Percentiles rank a stretch among this genome's conserved stretches.
Conservation (phyloP, 2,888 invertebrate genomes). For the Scaptodrosophila latifasciaeformis region DNA sequence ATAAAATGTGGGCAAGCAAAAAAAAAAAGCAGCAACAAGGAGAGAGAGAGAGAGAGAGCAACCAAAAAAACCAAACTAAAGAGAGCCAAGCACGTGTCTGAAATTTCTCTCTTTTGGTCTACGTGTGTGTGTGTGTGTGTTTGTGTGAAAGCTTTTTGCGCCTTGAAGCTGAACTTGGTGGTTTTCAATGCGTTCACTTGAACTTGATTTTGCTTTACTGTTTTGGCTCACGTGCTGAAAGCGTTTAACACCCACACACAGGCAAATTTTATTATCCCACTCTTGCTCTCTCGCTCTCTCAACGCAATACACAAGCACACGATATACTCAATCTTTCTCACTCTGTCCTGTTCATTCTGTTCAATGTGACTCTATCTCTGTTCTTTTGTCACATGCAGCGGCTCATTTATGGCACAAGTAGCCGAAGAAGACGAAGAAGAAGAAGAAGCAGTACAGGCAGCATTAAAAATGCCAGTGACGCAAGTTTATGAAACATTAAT, state of each 20-base stretch:
- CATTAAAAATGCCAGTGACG: slow-evolving; percentile 64
- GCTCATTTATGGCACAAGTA: no score
- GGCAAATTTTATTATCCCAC: not conserved
- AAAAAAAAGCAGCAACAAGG: slow-evolving; percentile 27
- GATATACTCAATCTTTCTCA: not conserved
- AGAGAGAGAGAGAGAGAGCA: slow-evolving; percentile 1
- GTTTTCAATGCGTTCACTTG: slow-evolving; percentile 63
- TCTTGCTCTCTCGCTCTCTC: not conserved
- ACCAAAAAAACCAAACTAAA: not conserved
- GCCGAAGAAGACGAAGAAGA: no score
- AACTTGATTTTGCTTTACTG: slow-evolving; percentile 49
- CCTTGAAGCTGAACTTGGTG: slow-evolving; percentile 63
- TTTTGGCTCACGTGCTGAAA: slow-evolving; percentile 42
- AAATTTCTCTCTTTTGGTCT: not conserved
- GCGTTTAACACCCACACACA: slow-evolving; percentile 33
- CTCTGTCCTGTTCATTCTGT: not conserved
- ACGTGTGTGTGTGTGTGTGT: slow-evolving; percentile 1
- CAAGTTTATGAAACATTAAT: slow-evolving; percentile 65
- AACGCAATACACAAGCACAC: not conserved
- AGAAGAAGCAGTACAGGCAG: no score
- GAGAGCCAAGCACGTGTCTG: not conserved
- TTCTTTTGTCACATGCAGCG: no score
- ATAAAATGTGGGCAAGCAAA: no score
- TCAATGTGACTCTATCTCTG: no score
- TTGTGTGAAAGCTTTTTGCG: slow-evolving; percentile 23